Evolutionary conservation across 2,888 invertebrate genomes (phyloP), one percentile per base, ranked within the genome.

Genomic region (Drosophila multiciliata): DNA sequence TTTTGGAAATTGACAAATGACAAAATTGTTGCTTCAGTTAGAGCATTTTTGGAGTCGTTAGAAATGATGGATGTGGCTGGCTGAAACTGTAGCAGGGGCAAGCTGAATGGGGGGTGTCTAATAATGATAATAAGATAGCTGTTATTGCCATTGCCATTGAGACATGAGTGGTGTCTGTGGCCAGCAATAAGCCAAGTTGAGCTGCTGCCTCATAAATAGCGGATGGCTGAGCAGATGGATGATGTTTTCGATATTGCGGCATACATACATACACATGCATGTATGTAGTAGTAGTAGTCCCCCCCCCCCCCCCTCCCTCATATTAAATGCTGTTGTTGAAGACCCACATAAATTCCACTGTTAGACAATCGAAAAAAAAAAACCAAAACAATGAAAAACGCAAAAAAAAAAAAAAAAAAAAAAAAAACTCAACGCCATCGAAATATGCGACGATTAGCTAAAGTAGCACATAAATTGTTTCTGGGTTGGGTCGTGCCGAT

Each of bases 391-490:
- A 62, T 58, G 40, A 55, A 57, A 69, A 64, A n/a, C 50, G 45
- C 26, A n/a, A 50, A 77, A 69, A 66, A 52, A 38, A 42, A 5
- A 20, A 42, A 32, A 11, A 1, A 33, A 52, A 52, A 32, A 20
- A 33, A 50, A 49, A 36, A 29, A n/a, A 29, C 29, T 29, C 3
- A 45, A 45, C 11, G 23, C 12, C 38, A 35, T 35, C 48, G 36
- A 57, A 63, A 66, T 66, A 66, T 69, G 68, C 70, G 73, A 83
- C 66, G 85, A 77, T 84, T 82, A 84, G 86, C 72, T 58, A 80
- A 85, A 87, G 88, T 80, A 78, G 86, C 83, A 75, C 86, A 85
- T 74, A 80, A 80, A 82, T 84, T 59, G 73, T 58, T 68, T 59
- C 23, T 72, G 57, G 70, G 68, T 78, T 75, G 80, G 79, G 73